These are phyloP conservation scores for Meloe dianella DNA, from an alignment of 2,888 invertebrate species.

Conservation along the genomic window DNA sequence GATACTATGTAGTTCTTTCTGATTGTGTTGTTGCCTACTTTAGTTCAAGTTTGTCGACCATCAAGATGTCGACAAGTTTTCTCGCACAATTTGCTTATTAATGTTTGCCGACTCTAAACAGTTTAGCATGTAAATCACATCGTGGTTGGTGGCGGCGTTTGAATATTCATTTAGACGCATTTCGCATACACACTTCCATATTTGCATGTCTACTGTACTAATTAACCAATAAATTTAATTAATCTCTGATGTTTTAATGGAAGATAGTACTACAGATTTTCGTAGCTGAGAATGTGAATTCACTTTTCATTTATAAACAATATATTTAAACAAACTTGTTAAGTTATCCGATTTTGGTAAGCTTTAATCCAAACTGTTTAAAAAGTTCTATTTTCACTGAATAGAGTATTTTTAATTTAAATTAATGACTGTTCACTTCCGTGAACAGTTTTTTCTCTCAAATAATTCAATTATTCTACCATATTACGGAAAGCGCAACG, in stretches of 20 bases:
- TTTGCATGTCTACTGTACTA: constrained; percentile 42
- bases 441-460: not conserved
- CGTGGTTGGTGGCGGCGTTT: constrained; percentile 36
- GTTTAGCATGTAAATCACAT: constrained; percentile 44
- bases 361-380: too few relatives aligned
- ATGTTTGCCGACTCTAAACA: constrained; percentile 41
- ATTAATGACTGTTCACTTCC: not conserved
- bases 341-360: too few relatives aligned
- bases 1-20: not conserved
- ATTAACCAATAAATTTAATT: constrained; percentile 44
- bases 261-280: constrained; percentile 14
- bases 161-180: constrained; percentile 43
- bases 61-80: constrained; percentile 33
- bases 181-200: constrained; percentile 41
- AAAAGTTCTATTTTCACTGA: not conserved
- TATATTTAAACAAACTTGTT: too few relatives aligned
- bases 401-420: not conserved
- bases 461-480: not conserved
- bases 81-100: constrained; percentile 41
- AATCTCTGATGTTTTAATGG: constrained; percentile 32
- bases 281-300: not conserved
- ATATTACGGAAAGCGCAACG: not conserved
- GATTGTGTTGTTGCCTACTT: constrained; percentile 6
- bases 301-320: not conserved
- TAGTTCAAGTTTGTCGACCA: constrained; percentile 19